Evolutionary conservation across 2,888 invertebrate genomes (phyloP).

Genomic region (Oasisia sp.): DNA sequence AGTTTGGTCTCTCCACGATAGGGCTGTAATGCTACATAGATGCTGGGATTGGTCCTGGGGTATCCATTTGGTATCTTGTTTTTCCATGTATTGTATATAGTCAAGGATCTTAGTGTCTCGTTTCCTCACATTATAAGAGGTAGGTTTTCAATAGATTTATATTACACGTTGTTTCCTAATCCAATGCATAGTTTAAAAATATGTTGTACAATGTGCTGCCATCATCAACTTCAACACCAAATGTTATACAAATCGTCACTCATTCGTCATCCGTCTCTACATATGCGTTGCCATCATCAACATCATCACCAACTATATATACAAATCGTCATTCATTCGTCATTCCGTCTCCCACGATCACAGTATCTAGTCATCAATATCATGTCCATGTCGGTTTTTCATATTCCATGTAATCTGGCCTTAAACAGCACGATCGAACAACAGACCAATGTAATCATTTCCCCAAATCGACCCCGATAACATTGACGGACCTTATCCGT

Average conservation of each 20-base stretch:
- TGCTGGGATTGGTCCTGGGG: no score
- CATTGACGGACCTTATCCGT: neutral
- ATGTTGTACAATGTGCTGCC: neutral
- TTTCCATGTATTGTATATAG: no score
- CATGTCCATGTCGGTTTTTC: neutral
- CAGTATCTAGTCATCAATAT: neutral
- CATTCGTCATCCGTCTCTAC: no score
- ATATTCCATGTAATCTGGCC: neutral
- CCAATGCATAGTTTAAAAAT: no score
- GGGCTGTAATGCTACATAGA: no score
- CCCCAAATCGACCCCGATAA: neutral
- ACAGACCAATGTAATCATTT: neutral
- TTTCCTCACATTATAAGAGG: no score
- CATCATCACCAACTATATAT: neutral
- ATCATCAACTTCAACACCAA: neutral
- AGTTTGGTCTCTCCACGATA: no score
- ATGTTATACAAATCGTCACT: no score
- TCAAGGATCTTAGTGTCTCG: no score
- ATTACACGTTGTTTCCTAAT: no score
- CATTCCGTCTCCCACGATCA: neutral
- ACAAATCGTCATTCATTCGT: neutral
- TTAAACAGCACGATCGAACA: neutral
- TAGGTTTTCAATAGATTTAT: no score
- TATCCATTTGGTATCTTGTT: no score
- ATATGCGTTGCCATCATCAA: neutral